Evolutionary conservation across 2,888 invertebrate species (phyloP), one percentile per base, ranked within the genome.

Genomic region (Limnephilus rhombicus): DNA sequence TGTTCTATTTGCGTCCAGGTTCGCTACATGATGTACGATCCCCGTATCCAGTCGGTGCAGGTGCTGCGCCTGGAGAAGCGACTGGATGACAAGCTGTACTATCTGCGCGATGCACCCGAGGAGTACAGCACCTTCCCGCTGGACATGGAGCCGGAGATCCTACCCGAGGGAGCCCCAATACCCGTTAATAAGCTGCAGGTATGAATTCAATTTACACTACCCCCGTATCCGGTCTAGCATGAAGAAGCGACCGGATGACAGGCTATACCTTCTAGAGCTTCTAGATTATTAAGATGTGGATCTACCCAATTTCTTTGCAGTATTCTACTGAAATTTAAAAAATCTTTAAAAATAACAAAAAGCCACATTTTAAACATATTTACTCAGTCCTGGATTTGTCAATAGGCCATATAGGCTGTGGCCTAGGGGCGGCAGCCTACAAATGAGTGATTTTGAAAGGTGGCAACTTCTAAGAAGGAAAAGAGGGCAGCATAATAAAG

Each of bases 41-140:
- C 99, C 24, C 97, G 98, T 0, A 97, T 99, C 93, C 98, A 98
- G 94, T 98, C 97, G 94, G 98, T 99, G 80, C 98, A 99, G 95
- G 98, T 99, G 2, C 95, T 99, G 24, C 97, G 98, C 80, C 96
- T 99, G 80, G 99, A 99, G 95, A 99, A 98, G 95, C 97, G 99
- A 90, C 95, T 99, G 34, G 99, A 99, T 95, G 97, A 98, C 45
- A 97, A 98, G 94, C 96, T 99, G 88, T 96, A 97, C 29, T 99
- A 99, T 95, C 96, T 99, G 89, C 96, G 98, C 94, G 99, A 99
- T 96, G 98, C 99, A 2, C 96, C 98, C 82, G 98, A 98, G 0
- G 98, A 99, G 95, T 99, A 98, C 95, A 98, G 98, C 95, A 99
- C 99, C 3, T 98, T 99, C 94, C 98, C 99, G 94, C 96, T 98